Conservation (phyloP, 2,797 vertebrate genomes). For the Pipistrellus nathusii region DNA sequence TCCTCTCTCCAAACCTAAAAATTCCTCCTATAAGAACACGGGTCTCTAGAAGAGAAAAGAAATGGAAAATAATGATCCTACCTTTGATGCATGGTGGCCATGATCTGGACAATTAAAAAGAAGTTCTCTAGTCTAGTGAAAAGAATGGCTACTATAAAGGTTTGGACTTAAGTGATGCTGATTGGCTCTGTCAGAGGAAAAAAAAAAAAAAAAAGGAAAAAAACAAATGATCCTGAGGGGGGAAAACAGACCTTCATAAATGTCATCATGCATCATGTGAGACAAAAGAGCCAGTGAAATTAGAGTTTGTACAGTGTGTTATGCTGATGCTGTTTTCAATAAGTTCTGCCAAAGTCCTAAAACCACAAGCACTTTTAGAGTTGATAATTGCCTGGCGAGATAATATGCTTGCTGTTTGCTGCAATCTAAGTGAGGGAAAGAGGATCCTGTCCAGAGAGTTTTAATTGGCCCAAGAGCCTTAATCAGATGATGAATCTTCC, state of each 20-base stretch:
- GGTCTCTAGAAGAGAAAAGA: conserved; percentile 52
- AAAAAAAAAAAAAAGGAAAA: neutral
- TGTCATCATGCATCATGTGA: conserved; percentile 73
- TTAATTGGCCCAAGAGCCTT: conserved; percentile 78
- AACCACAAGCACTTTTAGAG: conserved; percentile 78
- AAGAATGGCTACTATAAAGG: conserved; percentile 61
- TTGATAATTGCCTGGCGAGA: conserved; percentile 73
- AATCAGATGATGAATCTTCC: conserved; percentile 78
- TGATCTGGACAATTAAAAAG: conserved; percentile 60
- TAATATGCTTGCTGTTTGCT: conserved; percentile 69
- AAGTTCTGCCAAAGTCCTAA: conserved; percentile 71
- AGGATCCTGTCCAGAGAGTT: conserved; percentile 59
- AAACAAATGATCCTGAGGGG: conserved; percentile 38
- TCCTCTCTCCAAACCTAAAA: conserved; percentile 4
- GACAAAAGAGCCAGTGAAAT: conserved; percentile 77
- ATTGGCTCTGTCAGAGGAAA: conserved; percentile 69
- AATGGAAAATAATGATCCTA: conserved; percentile 66
- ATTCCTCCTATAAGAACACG: neutral
- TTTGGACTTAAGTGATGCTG: conserved; percentile 66
- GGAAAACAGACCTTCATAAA: conserved; percentile 72
- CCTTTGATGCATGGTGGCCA: conserved; percentile 78
- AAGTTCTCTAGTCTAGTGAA: conserved; percentile 62
- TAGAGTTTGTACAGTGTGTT: conserved; percentile 38
- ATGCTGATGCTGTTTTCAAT: conserved; percentile 63
- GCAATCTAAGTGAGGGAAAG: conserved; percentile 71